Conservation (phyloP, 2,888 invertebrate species). For the Pterostichus madidus region DNA sequence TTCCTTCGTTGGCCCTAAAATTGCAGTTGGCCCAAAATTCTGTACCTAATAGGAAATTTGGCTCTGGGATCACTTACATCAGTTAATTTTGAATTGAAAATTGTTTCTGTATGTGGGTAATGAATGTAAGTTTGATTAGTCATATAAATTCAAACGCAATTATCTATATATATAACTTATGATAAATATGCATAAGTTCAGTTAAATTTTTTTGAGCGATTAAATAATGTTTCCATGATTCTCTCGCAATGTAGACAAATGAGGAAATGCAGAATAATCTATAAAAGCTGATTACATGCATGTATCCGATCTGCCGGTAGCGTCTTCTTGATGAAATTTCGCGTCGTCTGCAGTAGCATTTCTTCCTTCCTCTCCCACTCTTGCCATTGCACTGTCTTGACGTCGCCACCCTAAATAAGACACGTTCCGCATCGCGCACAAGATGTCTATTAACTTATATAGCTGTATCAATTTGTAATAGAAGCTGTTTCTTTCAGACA, state of each 20-base stretch:
- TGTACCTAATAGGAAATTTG: too few relatives aligned
- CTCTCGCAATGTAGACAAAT: neutral
- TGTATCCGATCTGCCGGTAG: slow-evolving; percentile 49
- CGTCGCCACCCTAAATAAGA: slow-evolving; percentile 58
- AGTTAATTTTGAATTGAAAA: too few relatives aligned
- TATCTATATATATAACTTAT: too few relatives aligned
- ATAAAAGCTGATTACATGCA: slow-evolving; percentile 59
- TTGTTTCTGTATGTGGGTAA: too few relatives aligned
- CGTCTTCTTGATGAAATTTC: slow-evolving; percentile 53
- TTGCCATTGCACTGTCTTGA: neutral
- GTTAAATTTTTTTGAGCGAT: slow-evolving; percentile 12
- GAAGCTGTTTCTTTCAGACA: slow-evolving; percentile 51
- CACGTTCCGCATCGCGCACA: slow-evolving; percentile 66
- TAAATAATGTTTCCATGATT: slow-evolving; percentile 43
- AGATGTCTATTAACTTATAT: slow-evolving; percentile 77
- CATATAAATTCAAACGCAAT: too few relatives aligned
- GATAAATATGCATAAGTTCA: too few relatives aligned
- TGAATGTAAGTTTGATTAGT: too few relatives aligned
- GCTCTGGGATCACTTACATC: too few relatives aligned
- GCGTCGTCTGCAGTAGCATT: slow-evolving; percentile 5
- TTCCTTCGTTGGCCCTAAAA: too few relatives aligned
- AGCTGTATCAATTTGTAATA: slow-evolving; percentile 76
- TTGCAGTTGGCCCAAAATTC: too few relatives aligned
- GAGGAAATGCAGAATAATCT: slow-evolving; percentile 39
- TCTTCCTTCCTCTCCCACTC: neutral